Evolutionary conservation across 53 echinoderm and acorn worm genomes (phyloP), one percentile per base, ranked within the genome.

Genomic region (Arbacia lixula): DNA sequence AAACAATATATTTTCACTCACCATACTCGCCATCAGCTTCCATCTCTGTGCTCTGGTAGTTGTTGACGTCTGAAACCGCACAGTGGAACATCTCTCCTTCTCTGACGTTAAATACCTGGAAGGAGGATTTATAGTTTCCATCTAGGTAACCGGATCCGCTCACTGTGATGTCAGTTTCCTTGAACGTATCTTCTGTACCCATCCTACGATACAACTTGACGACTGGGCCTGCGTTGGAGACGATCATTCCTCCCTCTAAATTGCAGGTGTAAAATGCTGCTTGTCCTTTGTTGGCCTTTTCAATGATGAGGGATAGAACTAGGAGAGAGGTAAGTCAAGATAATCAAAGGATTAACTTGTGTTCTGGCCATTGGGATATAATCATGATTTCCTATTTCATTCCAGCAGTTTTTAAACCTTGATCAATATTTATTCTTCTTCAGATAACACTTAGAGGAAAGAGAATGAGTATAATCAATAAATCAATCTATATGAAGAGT

Each of bases 221-320:
- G 8, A 58, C 54, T 27, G 72, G 61, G 12, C 27, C 40, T 19
- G 52, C 12, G 3, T 84, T 84, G 11, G 77, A 77, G 27, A 77
- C 2, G 6, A 74, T 16, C 6, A 49, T 83, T 2, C 38, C 31
- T 4, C 86, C 90, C 27, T 66, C 66, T 3, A 86, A 60, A 38
- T 46, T 19, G 50, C 90, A 90, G 5, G 41, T 37, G 29, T 86
- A 53, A 25, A 25, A 72, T 6, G 65, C 31, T 5, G 50, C 3
- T 36, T 86, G 72, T 28, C 90, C 86, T 24, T 52, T 52, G 68
- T 90, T 90, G 8, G 82, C 46, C 60, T 81, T 71, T 0, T 50
- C 40, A 36, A 82, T 69, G 36, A 0, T 39, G n/a, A 83, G n/a
- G n/a, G n/a, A n/a, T n/a, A n/a, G n/a, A n/a, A n/a, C n/a, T n/a